Base-by-base conservation (phyloP, 2,888 invertebrate genomes). In the Megaustenia siamemsis region DNA sequence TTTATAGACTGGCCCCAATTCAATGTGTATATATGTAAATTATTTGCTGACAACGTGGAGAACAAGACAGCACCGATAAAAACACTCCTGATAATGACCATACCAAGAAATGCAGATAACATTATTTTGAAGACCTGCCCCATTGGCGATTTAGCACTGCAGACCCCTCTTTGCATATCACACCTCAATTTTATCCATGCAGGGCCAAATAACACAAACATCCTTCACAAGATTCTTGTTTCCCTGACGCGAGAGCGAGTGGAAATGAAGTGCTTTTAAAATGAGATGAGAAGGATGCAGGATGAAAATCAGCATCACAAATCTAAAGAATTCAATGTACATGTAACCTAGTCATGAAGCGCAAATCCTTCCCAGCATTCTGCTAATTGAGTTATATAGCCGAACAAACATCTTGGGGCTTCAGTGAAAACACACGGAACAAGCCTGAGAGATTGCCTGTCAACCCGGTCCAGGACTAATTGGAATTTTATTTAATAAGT, bases 401-500 rank as follows among this genome's bases (percentile, higher is more conserved):
- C 83, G 68, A 66, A 80, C 87, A 86, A 88, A 88, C 88, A 87
- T 86, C 87, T 87, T 86, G 87, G 82, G 88, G 77, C 83, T 87
- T 87, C 84, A 82, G 75, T 80, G 85, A 85, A 85, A 87, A 87
- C 87, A 86, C 87, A 87, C 75, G 80, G 68, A 84, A 85, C 87
- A 88, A 73, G 86, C 87, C 86, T 91, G 91, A 91, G 90, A 90
- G 90, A 91, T 91, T 91, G 90, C 89, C 88, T 90, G 90, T 90
- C 91, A 90, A 87, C 88, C 84, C 88, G 75, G 86, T 85, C 88
- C 86, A 86, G 86, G 87, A 88, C 88, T 91, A 90, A 91, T 91
- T 90, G 89, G 90, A 90, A 89, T 88, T 90, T 91, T 90, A 91
- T 91, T 90, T 85, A 91, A 91, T 91, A 90, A 91, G 89, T 89